A percentile compares a stretch with the other conserved stretches of the same genome.
These are phyloP conservation scores for Hyperoodon ampullatus DNA, from an alignment of 2,113 vertebrate species.

Conservation along the genomic window DNA sequence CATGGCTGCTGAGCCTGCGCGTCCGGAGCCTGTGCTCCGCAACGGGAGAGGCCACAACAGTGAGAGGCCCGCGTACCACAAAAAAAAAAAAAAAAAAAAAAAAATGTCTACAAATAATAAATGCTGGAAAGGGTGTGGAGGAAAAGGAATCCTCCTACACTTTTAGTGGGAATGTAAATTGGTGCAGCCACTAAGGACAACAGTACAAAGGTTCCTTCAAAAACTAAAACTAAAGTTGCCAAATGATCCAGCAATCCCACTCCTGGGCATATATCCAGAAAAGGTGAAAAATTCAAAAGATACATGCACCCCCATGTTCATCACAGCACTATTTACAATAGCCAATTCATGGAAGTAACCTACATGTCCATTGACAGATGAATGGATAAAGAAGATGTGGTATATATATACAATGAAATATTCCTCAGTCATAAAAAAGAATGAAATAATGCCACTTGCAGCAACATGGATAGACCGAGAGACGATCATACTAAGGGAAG, in stretches of 20 bases:
- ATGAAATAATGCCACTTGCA: accelerated
- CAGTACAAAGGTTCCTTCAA: background rate
- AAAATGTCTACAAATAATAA: background rate
- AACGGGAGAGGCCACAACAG: too few relatives aligned
- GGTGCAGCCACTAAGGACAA: background rate
- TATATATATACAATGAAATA: accelerated
- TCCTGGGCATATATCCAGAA: background rate
- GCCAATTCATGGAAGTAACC: background rate
- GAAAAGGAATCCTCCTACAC: too few relatives aligned
- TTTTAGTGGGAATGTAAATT: background rate
- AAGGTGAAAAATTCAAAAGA: background rate
- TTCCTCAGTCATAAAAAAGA: background rate
- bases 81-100: too few relatives aligned
- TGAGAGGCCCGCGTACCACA: too few relatives aligned
- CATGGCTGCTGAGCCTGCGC: too few relatives aligned
- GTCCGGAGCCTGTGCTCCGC: too few relatives aligned
- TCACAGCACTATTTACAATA: background rate
- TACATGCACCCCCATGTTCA: accelerated
- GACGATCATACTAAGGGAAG: too few relatives aligned
- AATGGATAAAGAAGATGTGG: background rate
- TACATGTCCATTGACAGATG: accelerated
- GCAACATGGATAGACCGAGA: too few relatives aligned
- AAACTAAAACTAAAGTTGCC: background rate
- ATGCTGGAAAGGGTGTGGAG: background rate
- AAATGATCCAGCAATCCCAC: background rate